A percentile compares a stretch with the other conserved stretches of the same genome.
phyloP scores from a whole-genome alignment of 2,888 invertebrate genomes.

The Drosophila buzzatii region DNA sequence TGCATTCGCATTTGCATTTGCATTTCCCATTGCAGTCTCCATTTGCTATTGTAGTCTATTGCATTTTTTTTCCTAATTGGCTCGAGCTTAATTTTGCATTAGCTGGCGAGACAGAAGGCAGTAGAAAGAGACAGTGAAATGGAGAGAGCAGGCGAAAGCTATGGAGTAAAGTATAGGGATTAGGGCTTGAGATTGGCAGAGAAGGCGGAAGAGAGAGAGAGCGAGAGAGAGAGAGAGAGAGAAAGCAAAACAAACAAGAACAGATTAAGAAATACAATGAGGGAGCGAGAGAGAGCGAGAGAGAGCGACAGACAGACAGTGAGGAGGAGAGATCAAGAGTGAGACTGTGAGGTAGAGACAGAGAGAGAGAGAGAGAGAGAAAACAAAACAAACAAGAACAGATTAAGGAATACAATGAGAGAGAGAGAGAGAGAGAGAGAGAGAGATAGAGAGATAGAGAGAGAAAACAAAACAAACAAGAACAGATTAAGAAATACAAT shows the following conservation, averaged over 20 bases:
- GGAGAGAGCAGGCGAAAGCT: neutral
- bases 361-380: neutral
- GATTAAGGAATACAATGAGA: no score
- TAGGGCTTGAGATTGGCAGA: neutral
- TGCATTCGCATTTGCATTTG: neutral
- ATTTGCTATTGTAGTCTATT: conserved; percentile 4
- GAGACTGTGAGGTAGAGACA: neutral
- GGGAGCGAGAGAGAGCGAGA: neutral
- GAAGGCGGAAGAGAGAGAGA: neutral
- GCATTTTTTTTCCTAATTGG: conserved; percentile 11
- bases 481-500: no score
- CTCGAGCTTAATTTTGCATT: neutral
- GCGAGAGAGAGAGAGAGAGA: neutral
- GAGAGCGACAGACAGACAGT: neutral
- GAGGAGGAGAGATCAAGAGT: neutral
- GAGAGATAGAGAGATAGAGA: no score
- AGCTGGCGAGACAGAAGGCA: neutral
- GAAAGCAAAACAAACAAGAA: neutral
- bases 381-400: no score
- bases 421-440: no score
- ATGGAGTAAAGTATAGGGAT: no score
- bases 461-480: no score
- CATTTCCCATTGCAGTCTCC: neutral
- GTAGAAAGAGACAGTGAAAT: neutral
- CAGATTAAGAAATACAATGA: neutral